Evolutionary conservation across 2,888 invertebrate genomes (phyloP).

Genomic region (Eristalinus aeneus): DNA sequence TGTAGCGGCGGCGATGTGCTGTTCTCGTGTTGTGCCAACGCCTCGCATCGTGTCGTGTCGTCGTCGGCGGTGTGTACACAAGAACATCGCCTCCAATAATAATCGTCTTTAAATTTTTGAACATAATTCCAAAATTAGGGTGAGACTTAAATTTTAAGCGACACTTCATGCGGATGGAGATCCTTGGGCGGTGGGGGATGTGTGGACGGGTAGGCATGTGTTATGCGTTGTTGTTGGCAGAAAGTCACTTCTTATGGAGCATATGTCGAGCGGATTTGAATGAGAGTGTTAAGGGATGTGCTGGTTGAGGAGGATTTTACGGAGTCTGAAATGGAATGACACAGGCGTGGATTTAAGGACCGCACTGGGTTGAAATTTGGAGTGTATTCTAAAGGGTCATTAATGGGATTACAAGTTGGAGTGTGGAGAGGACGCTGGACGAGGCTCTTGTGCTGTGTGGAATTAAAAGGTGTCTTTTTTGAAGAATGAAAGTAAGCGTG

Average conservation of each 20-base stretch:
- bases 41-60: background rate
- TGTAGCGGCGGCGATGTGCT: background rate
- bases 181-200: background rate
- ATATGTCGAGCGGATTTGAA: constrained; percentile 12
- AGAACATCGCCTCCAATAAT: constrained; percentile 50
- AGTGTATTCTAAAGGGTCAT: background rate
- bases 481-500: too few relatives aligned
- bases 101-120: constrained; percentile 67
- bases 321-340: background rate
- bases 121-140: constrained; percentile 58
- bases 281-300: background rate
- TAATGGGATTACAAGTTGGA: background rate
- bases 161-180: constrained; percentile 22
- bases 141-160: constrained; percentile 42
- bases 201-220: background rate
- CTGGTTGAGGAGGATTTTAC: background rate
- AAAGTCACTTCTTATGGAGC: background rate
- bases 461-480: too few relatives aligned
- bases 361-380: background rate
- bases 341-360: background rate
- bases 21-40: constrained; percentile 3
- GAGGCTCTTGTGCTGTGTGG: too few relatives aligned
- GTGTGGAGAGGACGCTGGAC: background rate
- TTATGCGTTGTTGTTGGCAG: background rate
- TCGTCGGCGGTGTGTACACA: background rate